Evolutionary conservation across 2,888 invertebrate species (phyloP).

Genomic region (Dryobotodes eremita): DNA sequence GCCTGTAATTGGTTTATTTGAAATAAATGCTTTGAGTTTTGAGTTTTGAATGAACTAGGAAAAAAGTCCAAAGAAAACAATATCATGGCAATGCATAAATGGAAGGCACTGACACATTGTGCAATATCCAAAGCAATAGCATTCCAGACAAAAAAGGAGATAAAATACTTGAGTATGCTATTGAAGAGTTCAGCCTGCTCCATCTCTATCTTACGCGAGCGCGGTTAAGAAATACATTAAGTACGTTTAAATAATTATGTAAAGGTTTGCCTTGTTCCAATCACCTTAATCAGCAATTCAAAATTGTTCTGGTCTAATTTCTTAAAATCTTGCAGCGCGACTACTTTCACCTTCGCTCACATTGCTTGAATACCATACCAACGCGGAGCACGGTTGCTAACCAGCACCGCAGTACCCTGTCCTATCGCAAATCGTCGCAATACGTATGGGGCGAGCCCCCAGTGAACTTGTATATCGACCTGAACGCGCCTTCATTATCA

Average conservation of each 20-base stretch:
- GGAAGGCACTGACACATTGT: neutral
- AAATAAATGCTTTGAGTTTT: too few relatives aligned
- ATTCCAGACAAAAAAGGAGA: neutral
- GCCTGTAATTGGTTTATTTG: too few relatives aligned
- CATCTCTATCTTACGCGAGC: neutral
- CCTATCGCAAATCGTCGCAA: constrained; percentile 65
- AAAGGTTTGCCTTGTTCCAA: neutral
- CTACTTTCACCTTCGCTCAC: constrained; percentile 70
- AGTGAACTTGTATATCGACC: constrained; percentile 79
- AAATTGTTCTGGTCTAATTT: constrained; percentile 36
- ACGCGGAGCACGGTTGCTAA: constrained; percentile 64
- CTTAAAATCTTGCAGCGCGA: constrained; percentile 44
- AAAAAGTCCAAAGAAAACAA: too few relatives aligned
- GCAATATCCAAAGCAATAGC: neutral
- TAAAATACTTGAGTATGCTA: neutral
- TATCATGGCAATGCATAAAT: neutral
- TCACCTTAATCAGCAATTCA: constrained; percentile 10
- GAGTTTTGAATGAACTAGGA: too few relatives aligned
- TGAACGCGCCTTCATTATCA: constrained; percentile 78
- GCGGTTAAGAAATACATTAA: neutral
- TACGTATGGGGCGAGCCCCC: constrained; percentile 82
- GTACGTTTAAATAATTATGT: neutral
- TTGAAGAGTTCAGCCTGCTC: too few relatives aligned
- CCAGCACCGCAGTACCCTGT: constrained; percentile 44
- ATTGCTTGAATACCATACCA: constrained; percentile 62